Evolutionary conservation across 2,797 vertebrate species (phyloP).

Genomic region (Moxostoma hubbsi): DNA sequence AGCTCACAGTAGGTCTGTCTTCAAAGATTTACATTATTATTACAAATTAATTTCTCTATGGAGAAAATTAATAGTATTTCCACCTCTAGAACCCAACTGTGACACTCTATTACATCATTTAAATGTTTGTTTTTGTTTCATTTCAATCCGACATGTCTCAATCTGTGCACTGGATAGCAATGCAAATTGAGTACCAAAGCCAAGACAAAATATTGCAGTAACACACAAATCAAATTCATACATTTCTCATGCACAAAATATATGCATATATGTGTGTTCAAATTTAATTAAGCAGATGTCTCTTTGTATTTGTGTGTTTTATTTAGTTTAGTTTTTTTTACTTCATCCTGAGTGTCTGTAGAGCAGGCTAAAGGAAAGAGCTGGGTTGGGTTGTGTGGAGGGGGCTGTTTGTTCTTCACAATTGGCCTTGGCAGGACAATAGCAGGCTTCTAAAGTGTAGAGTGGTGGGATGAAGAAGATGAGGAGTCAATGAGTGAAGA

Average conservation of each 20-base stretch:
- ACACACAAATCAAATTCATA: background rate
- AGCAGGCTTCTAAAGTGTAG: conserved; percentile 72
- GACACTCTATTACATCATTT: too few relatives aligned
- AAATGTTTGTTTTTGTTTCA: background rate
- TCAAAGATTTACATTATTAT: background rate
- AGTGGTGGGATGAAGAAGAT: conserved; percentile 80
- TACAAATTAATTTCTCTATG: background rate
- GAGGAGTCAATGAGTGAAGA: conserved; percentile 83
- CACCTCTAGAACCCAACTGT: background rate
- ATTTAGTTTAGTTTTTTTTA: conserved; percentile 1
- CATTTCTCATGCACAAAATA: background rate
- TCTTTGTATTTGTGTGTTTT: conserved; percentile 29
- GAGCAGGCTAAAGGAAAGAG: conserved; percentile 27
- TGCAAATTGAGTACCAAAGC: background rate
- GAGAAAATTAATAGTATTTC: background rate
- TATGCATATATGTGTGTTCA: background rate
- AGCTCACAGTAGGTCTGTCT: background rate
- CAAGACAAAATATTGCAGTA: background rate
- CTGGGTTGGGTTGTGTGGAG: conserved; percentile 25
- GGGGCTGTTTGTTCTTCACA: conserved; percentile 59
- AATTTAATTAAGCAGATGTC: background rate
- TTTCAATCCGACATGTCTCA: background rate
- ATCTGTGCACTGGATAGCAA: background rate
- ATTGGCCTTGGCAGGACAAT: conserved; percentile 77
- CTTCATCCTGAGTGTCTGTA: background rate